These are phyloP conservation scores for Drosophila kepulauana DNA, from an alignment of 1,140 invertebrate genomes.

Conservation along the genomic window DNA sequence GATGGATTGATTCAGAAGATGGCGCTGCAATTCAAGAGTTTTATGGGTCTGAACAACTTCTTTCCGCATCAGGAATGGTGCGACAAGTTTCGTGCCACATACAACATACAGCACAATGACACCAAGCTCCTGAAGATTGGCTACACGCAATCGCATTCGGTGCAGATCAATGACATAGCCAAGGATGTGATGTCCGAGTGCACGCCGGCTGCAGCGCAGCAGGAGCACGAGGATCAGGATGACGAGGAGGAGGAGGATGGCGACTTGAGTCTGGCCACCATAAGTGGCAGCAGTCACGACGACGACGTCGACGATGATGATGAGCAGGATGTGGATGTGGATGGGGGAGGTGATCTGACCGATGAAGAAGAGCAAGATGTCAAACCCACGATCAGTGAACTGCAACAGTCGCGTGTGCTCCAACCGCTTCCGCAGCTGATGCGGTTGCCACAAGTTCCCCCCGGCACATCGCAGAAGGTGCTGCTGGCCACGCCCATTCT, in stretches of 20 bases:
- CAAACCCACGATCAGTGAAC: conserved; percentile 58
- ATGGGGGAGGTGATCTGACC: conserved; percentile 58
- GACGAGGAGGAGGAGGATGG: conserved; percentile 41
- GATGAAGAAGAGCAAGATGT: conserved; percentile 50
- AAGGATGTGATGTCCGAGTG: conserved; percentile 74
- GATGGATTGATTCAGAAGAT: conserved; percentile 81
- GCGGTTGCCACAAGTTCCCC: conserved; percentile 56
- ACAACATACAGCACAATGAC: conserved; percentile 68
- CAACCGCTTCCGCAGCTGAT: conserved; percentile 52
- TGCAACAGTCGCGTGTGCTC: conserved; percentile 43
- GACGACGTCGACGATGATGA: conserved; percentile 47
- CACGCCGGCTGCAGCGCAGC: conserved; percentile 17
- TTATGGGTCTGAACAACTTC: conserved; percentile 74
- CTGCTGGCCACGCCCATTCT: conserved; percentile 77
- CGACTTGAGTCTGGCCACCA: conserved; percentile 51
- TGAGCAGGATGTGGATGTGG: conserved; percentile 50
- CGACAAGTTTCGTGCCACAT: conserved; percentile 75
- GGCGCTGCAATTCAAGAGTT: conserved; percentile 79
- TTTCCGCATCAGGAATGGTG: conserved; percentile 83
- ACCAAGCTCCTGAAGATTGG: conserved; percentile 72
- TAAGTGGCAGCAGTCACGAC: conserved; percentile 53
- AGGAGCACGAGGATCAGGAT: conserved; percentile 21
- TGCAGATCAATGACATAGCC: conserved; percentile 80
- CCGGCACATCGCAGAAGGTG: conserved; percentile 74
- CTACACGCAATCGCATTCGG: conserved; percentile 72